phyloP scores from a whole-genome alignment of 2,797 vertebrate genomes.

The Streptopelia turtur region DNA sequence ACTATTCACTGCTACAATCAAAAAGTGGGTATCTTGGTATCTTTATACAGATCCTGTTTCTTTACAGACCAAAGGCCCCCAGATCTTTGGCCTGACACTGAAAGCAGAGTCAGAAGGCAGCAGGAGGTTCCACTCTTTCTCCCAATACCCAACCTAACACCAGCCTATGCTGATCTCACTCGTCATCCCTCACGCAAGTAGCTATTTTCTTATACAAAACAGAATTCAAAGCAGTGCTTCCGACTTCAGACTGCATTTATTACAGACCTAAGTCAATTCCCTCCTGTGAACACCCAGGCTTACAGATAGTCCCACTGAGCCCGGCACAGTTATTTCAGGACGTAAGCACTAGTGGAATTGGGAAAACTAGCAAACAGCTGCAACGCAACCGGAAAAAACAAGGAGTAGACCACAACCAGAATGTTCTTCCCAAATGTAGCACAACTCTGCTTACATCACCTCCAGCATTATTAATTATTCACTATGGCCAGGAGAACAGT shows the following conservation, averaged over 20 bases:
- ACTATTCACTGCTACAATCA: not conserved
- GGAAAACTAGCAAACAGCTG: constrained; percentile 32
- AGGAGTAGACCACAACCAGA: constrained; percentile 20
- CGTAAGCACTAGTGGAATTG: not conserved
- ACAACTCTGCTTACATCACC: constrained; percentile 48
- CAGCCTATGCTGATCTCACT: not conserved
- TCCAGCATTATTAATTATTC: constrained; percentile 56
- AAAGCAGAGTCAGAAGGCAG: not conserved
- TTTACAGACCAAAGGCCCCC: not conserved
- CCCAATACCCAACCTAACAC: fast-evolving
- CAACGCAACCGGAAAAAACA: constrained; percentile 21
- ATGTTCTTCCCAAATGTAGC: constrained; percentile 48
- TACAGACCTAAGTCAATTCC: not conserved
- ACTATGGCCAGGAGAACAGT: not conserved
- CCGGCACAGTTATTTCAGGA: not conserved
- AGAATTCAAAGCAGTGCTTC: not conserved
- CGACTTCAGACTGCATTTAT: not conserved
- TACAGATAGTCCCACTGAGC: not conserved
- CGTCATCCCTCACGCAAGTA: not conserved
- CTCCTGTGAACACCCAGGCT: not conserved
- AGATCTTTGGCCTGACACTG: not conserved
- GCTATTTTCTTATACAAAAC: not conserved
- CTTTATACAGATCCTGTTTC: not conserved
- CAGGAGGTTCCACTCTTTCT: not conserved
- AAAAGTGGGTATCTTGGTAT: fast-evolving